Evolutionary conservation across 2,113 vertebrate species (phyloP).

Genomic region (Zosterops lateralis): DNA sequence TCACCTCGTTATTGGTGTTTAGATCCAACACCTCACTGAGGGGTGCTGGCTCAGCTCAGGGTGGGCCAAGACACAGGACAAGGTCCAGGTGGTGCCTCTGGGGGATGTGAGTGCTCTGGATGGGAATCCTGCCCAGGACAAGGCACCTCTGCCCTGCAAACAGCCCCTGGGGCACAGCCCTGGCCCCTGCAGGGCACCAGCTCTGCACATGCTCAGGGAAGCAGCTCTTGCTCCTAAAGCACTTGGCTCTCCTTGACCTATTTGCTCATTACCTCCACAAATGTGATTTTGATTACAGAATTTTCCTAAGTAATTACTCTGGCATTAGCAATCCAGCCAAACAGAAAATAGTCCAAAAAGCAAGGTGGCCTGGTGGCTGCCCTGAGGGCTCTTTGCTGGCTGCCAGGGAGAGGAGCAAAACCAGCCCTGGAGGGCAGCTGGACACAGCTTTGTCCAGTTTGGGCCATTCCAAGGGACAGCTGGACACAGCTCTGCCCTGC

Average conservation of each 20-base stretch:
- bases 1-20: background rate
- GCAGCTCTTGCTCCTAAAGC: background rate
- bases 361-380: background rate
- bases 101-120: background rate
- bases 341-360: constrained; percentile 11
- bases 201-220: background rate
- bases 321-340: constrained; percentile 20
- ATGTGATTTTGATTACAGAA: constrained; percentile 50
- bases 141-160: background rate
- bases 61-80: background rate
- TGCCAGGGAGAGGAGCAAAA: background rate
- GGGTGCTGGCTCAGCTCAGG: background rate
- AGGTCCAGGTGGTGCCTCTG: background rate
- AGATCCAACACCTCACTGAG: background rate
- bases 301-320: constrained; percentile 57
- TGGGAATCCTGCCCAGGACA: background rate
- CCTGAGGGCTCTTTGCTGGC: background rate
- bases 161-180: background rate
- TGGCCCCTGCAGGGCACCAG: background rate
- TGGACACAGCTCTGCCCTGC: background rate
- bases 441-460: background rate
- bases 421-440: background rate
- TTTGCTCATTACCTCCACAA: constrained; percentile 44
- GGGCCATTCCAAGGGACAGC: background rate
- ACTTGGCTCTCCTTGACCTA: constrained; percentile 54